Evolutionary conservation across 2,888 invertebrate genomes (phyloP).

Genomic region (Auanema freiburgensis): DNA sequence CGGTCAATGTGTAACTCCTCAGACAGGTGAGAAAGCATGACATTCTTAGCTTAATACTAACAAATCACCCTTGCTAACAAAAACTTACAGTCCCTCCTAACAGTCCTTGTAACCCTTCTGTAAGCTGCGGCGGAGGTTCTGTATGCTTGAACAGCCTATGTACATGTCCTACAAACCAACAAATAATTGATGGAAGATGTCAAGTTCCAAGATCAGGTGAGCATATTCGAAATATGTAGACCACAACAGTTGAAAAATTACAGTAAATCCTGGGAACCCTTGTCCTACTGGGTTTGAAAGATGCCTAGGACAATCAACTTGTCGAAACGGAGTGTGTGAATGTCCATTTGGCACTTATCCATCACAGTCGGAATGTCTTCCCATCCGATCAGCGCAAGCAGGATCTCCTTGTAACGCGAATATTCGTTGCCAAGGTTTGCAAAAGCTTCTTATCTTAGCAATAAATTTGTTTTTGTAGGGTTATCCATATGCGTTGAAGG

Average conservation of each 20-base stretch:
- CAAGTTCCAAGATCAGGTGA: conserved; percentile 52
- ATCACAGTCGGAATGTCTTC: conserved; percentile 34
- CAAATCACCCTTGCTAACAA: conserved; percentile 10
- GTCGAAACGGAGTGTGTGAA: conserved; percentile 43
- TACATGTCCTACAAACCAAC: conserved; percentile 42
- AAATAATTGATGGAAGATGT: conserved; percentile 46
- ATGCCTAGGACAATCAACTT: conserved; percentile 52
- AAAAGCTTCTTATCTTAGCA: not conserved
- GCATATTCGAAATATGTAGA: not conserved
- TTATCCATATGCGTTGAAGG: conserved; percentile 49
- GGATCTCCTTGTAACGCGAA: conserved; percentile 32
- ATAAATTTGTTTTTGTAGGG: conserved; percentile 14
- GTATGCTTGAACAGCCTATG: conserved; percentile 42
- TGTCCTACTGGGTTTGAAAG: conserved; percentile 45
- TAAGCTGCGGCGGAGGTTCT: conserved; percentile 35
- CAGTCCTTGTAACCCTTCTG: conserved; percentile 42
- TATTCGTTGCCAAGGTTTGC: conserved; percentile 24
- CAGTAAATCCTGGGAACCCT: conserved; percentile 38
- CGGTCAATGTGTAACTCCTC: conserved; percentile 59
- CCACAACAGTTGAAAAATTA: not conserved
- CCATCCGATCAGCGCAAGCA: conserved; percentile 24
- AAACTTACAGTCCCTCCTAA: conserved; percentile 53
- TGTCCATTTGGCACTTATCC: conserved; percentile 32
- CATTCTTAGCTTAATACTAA: not conserved
- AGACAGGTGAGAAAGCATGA: conserved; percentile 46